Base-by-base conservation (phyloP, 2,888 invertebrate species). In the Macrophya alboannulata region DNA sequence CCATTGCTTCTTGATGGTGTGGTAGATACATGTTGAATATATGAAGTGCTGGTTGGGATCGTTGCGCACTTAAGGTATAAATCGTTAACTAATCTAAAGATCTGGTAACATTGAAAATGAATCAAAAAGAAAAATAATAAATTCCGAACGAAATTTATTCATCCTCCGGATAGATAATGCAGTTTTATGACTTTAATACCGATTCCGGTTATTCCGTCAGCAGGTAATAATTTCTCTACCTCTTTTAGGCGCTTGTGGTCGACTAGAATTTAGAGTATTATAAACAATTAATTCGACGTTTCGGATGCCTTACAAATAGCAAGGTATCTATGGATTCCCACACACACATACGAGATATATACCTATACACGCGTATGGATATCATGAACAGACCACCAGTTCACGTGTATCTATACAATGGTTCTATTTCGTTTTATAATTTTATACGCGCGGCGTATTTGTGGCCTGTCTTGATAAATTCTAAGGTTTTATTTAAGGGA, bases 391-490 rank as follows among this genome's bases (percentile, higher is more conserved):
- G 77, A 55, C 55, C 51, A 37, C 77, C 31, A n/a, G 9, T 74
- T 21, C 45, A 48, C 48, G 51, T 31, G 51, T 31, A 77, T 51
- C 77, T 40, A 31, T 31, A 81, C 17, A 65, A 48, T 71, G 65
- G 48, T 68, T 83, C 65, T 71, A 83, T 83, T 83, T 31, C 37
- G 21, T 83, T 51, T 83, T 83, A 83, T 83, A 83, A 83, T 83
- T 83, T 83, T 83, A 83, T 71, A 83, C 83, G 83, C 68, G 65
- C 83, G 83, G 68, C 83, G 68, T 68, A 83, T 83, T 83, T 83
- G 83, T 71, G 83, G 68, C 83, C 71, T 45, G 65, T 83, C 65
- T 83, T 68, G 68, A 83, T 83, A 83, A 83, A 83, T 83, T 83
- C 83, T 83, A 31, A 68, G 83, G 71, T 71, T 83, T 83, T 83